Base-by-base conservation (phyloP, 2,797 vertebrate species). In the Girardinus metallicus region DNA sequence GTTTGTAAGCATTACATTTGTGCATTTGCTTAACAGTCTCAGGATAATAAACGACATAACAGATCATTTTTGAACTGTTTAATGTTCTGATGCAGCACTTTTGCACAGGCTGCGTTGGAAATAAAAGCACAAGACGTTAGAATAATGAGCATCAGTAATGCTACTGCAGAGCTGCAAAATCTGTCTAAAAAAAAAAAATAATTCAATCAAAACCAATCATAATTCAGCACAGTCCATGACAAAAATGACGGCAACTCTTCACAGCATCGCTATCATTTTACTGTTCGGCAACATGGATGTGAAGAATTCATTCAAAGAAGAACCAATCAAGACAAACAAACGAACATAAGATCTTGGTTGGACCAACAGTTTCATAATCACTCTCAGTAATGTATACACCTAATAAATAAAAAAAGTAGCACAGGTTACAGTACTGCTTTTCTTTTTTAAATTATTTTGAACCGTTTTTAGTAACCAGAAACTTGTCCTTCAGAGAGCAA, bases 401-500 rank as follows among this genome's bases (percentile, higher is more conserved):
- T 62, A 73, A 78, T 72, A 74, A 8, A 78, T 0, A 80, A 68
- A 36, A 47, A 71, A 64, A 18, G 81, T 68, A 75, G 71, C 18
- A 78, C 7, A 36, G 3, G 1, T 10, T 64, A 21, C 18, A 18
- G 18, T 9, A 9, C 34, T 64, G 16, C 2, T 29, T 36, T 60
- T n/a, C n/a, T n/a, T 62, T 15, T 16, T 15, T 13, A 31, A 15
- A 31, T 62, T 1, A 1, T 15, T 62, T 64, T 21, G 3, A 64
- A 36, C 23, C 0, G 1, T 26, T 68, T 41, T 41, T 68, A 11
- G 26, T 68, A 68, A 68, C 36, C 64, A 68, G 23, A 66, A 60
- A 71, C 80, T 78, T 82, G 71, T 36, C 31, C 26, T 80, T 60
- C 0, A 53, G 60, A 34, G 57, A 74, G 82, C 29, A 77, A 86